Percentiles rank a stretch among this genome's conserved stretches.
Conservation (phyloP, 2,888 invertebrate species). For the Diarsia brunnea region DNA sequence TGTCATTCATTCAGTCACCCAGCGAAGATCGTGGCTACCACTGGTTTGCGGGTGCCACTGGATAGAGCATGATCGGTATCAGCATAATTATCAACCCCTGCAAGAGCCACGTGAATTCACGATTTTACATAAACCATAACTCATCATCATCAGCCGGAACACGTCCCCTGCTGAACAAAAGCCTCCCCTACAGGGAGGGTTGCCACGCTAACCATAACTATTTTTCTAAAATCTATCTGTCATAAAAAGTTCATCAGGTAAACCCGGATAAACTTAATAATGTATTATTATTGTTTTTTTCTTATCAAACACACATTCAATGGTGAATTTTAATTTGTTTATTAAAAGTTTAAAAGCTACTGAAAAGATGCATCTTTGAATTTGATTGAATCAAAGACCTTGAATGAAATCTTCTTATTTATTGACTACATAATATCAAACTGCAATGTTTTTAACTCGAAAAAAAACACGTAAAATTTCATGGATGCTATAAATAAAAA, state of each 20-base stretch:
- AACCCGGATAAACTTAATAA: neutral
- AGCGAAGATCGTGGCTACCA: neutral
- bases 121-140: neutral
- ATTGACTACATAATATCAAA: neutral
- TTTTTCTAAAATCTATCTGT: neutral
- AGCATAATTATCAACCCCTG: neutral
- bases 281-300: neutral
- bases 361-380: neutral
- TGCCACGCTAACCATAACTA: too few relatives aligned
- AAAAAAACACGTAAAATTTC: neutral
- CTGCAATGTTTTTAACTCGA: neutral
- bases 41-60: neutral
- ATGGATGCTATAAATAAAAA: neutral
- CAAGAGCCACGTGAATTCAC: neutral
- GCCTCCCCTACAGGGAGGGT: too few relatives aligned
- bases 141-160: too few relatives aligned
- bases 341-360: too few relatives aligned
- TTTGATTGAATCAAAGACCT: neutral
- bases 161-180: too few relatives aligned
- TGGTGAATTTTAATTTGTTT: neutral
- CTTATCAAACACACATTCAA: neutral
- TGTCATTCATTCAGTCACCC: neutral
- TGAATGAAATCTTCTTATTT: neutral
- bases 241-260: neutral
- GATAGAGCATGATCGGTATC: neutral